Percentiles rank a stretch among this genome's conserved stretches.
Conservation (phyloP, 2,888 invertebrate genomes). For the Proisotoma minuta region DNA sequence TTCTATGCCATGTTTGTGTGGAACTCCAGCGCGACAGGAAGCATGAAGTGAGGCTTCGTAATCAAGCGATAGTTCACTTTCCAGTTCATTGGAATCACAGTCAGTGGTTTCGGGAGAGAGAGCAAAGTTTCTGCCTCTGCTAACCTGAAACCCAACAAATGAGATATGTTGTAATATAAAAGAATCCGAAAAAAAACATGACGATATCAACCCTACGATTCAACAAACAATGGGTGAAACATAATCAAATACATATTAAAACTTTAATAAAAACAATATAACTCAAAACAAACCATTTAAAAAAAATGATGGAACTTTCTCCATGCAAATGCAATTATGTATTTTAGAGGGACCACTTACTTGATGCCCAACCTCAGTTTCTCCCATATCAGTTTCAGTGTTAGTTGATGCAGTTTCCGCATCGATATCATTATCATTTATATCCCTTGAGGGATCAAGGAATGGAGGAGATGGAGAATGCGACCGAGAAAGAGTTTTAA, state of each 20-base stretch:
- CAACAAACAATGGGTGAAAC: conserved; percentile 3
- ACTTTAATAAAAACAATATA: too few relatives aligned
- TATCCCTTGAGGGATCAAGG: conserved; percentile 41
- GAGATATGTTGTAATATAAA: conserved; percentile 1
- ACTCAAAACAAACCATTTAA: too few relatives aligned
- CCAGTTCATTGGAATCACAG: conserved; percentile 82
- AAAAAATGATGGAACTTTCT: too few relatives aligned
- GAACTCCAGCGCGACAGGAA: conserved; percentile 54
- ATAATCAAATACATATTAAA: too few relatives aligned
- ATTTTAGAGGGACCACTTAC: too few relatives aligned
- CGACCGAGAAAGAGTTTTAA: conserved; percentile 24
- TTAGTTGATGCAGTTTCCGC: conserved; percentile 50
- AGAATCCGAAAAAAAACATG: background rate
- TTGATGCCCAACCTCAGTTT: conserved; percentile 51
- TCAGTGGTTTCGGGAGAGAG: conserved; percentile 89
- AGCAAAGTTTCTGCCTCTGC: conserved; percentile 77
- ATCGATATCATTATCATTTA: conserved; percentile 54
- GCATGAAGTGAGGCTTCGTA: conserved; percentile 51
- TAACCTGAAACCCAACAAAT: conserved; percentile 53
- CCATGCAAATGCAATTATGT: background rate
- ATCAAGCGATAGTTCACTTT: conserved; percentile 72
- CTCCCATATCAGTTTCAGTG: conserved; percentile 59
- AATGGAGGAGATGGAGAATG: conserved; percentile 26
- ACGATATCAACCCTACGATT: background rate
- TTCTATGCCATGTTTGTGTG: background rate